Evolutionary conservation across 2,797 vertebrate species (phyloP), one percentile per base, ranked within the genome.

Genomic region (Phoeniculus purpureus): DNA sequence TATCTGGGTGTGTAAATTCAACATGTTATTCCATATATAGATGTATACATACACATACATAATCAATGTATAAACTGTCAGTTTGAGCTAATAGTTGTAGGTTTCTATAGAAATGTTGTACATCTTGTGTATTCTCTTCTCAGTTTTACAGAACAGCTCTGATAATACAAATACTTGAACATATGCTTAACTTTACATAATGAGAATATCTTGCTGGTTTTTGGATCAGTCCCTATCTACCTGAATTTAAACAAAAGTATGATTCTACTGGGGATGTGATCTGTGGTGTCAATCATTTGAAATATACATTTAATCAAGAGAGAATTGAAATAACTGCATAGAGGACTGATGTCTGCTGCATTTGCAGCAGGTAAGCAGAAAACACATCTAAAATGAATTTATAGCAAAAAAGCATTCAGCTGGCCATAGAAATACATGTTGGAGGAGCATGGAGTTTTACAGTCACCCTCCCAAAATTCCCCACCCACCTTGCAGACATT

Each of bases 161-260:
- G 37, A 78, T 85, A 87, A 80, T 65, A 52, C 34, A 85, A 91
- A 87, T 66, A 85, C 50, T 82, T 88, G 48, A 92, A 56, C 29
- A 60, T 94, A 79, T 15, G 25, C 61, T 91, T 93, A 95, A 80
- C 81, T 95, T 94, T 95, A 77, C 84, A 89, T 90, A 93, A 86
- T 60, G 32, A 82, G 51, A 92, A 80, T 56, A 66, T 90, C 86
- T 88, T 90, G 68, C 76, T 87, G 83, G 91, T 94, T 94, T 93
- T 91, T 87, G 81, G 75, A 85, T 92, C 79, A 70, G 56, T 90
- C 62, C 68, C 0, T 0, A 80, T 80, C 72, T 85, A 66, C 62
- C 80, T 89, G 62, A 92, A 91, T 79, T 84, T 93, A 86, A 92
- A 29, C 50, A 88, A 59, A 90, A 91, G 7, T 78, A 62, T 55